phyloP scores from a whole-genome alignment of 1,140 invertebrate genomes.

The Plectrocnemia conspersa region DNA sequence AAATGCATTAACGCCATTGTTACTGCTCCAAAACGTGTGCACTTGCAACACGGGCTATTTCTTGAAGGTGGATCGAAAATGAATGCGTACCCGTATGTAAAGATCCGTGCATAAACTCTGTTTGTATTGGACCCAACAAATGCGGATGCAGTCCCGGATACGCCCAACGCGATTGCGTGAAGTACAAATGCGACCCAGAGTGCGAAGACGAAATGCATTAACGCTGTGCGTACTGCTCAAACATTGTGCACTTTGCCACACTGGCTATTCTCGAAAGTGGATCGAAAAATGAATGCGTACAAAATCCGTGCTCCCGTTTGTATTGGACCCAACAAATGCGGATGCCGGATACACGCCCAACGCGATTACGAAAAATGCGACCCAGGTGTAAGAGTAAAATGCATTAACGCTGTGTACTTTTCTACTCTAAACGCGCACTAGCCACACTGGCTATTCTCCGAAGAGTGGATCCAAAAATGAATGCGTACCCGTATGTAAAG shows the following conservation, averaged over 20 bases:
- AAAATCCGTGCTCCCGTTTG: no score
- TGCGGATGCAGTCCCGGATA: slow-evolving; percentile 43
- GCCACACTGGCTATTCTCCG: slow-evolving; percentile 25
- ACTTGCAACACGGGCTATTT: slow-evolving; percentile 44
- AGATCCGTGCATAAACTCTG: slow-evolving; percentile 44
- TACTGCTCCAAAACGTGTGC: slow-evolving; percentile 47
- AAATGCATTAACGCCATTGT: slow-evolving; percentile 44
- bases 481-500: no score
- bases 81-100: slow-evolving; percentile 45
- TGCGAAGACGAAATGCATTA: slow-evolving; percentile 44
- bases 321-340: slow-evolving; percentile 47
- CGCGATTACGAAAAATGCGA: slow-evolving; percentile 39
- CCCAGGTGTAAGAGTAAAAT: slow-evolving; percentile 35
- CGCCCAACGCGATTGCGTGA: no score
- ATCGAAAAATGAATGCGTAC: no score
- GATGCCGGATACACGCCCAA: slow-evolving; percentile 39
- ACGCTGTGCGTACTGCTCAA: no score
- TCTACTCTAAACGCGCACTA: slow-evolving; percentile 33
- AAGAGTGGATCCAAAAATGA: no score
- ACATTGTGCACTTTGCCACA: no score
- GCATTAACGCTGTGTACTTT: slow-evolving; percentile 38
- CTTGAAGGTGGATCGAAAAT: slow-evolving; percentile 42
- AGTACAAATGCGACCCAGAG: slow-evolving; percentile 44
- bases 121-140: slow-evolving; percentile 42
- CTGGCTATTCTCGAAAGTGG: no score